These are phyloP conservation scores for Rhynchonema sp. DNA, from an alignment of 2,888 invertebrate genomes.

Conservation along the genomic window DNA sequence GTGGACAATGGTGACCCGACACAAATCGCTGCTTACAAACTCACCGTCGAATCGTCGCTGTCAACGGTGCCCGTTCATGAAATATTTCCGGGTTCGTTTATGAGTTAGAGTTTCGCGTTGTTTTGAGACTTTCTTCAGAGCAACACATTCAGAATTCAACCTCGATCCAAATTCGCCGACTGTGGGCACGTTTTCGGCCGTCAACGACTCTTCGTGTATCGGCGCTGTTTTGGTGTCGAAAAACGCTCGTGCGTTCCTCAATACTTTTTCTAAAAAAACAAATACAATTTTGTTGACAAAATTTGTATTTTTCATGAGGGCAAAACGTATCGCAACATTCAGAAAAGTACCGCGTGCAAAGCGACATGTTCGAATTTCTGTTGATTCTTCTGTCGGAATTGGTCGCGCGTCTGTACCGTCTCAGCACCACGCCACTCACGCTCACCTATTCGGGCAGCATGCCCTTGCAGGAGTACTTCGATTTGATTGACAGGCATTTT, in stretches of 20 bases:
- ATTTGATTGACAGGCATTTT: conserved; percentile 7
- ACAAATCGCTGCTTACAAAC: not conserved
- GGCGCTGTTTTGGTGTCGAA: too few species aligned
- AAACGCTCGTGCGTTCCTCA: too few species aligned
- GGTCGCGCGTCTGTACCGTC: conserved; percentile 7
- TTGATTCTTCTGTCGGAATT: conserved; percentile 10
- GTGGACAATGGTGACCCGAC: too few species aligned
- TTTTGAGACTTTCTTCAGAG: too few species aligned
- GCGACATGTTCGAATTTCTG: conserved; percentile 11
- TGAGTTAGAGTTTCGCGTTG: too few species aligned
- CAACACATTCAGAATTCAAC: too few species aligned
- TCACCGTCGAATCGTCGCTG: not conserved
- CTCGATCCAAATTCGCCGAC: too few species aligned
- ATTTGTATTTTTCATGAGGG: not conserved
- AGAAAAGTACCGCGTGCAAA: conserved; percentile 14
- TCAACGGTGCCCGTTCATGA: not conserved
- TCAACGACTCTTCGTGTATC: too few species aligned
- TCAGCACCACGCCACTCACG: conserved; percentile 9
- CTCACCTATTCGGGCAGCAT: conserved; percentile 7
- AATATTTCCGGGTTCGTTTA: too few species aligned
- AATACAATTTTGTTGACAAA: too few species aligned
- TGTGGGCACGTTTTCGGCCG: too few species aligned
- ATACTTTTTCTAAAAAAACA: too few species aligned
- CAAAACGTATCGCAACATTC: not conserved
- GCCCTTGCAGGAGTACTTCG: conserved; percentile 11